A percentile compares a stretch with the other conserved stretches of the same genome.
Evolutionary conservation across 2,888 invertebrate genomes (phyloP).

Genomic region (Agriopis marginaria): DNA sequence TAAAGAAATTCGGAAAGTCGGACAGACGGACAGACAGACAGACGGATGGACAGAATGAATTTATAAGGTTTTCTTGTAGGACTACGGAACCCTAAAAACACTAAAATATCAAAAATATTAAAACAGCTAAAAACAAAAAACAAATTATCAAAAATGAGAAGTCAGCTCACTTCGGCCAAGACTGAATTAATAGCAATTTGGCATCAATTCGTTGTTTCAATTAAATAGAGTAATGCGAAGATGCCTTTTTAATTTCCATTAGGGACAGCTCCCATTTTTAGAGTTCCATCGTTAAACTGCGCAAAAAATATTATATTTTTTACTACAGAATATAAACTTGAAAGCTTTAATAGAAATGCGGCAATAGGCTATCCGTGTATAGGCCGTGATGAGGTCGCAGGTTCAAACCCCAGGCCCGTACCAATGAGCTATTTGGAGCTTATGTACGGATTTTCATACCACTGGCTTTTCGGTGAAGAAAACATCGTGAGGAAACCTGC

Average conservation of each 20-base stretch:
- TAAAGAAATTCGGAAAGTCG: no score
- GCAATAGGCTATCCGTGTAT: no score
- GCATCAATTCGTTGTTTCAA: constrained; percentile 42
- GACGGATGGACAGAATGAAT: no score
- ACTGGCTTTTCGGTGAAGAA: no score
- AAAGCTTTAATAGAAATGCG: neutral
- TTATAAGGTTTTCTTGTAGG: no score
- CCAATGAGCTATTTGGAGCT: no score
- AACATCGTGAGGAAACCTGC: no score
- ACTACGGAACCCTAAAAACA: no score
- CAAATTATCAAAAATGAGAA: neutral
- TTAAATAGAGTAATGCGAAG: constrained; percentile 39
- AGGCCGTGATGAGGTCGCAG: no score
- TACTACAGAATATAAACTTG: neutral
- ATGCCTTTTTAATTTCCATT: constrained; percentile 44
- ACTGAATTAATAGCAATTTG: constrained; percentile 43
- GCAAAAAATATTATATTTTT: neutral
- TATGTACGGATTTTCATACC: no score
- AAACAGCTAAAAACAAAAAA: neutral
- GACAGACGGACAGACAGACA: no score
- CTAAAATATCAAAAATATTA: neutral
- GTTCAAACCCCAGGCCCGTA: no score
- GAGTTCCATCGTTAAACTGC: neutral
- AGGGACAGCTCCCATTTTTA: constrained; percentile 13
- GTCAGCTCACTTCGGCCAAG: constrained; percentile 21